phyloP scores from a whole-genome alignment of 2,888 invertebrate species.

The Tortricodes alternella region DNA sequence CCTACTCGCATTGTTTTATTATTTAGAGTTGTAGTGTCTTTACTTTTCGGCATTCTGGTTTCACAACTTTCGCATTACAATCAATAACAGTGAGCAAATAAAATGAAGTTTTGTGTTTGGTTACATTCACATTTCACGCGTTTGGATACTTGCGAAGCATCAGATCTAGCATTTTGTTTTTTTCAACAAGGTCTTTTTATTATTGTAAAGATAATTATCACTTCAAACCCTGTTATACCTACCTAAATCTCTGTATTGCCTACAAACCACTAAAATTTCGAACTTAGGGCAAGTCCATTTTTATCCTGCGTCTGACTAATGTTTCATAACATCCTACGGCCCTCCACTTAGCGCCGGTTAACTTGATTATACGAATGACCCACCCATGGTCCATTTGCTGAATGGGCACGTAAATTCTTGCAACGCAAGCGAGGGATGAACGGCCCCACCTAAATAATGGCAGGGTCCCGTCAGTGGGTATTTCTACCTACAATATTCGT shows the following conservation, averaged over 20 bases:
- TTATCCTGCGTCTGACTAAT: constrained; percentile 7
- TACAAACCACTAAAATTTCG: no score
- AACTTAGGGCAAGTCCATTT: background rate
- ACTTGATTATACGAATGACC: constrained; percentile 28
- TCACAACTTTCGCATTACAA: no score
- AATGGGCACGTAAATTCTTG: constrained; percentile 27
- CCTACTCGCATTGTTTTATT: no score
- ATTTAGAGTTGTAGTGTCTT: no score
- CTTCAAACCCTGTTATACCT: background rate
- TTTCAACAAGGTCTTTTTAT: no score
- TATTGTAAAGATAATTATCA: no score
- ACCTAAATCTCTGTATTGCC: background rate
- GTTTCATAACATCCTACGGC: constrained; percentile 20
- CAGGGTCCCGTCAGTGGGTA: constrained; percentile 20
- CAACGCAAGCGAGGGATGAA: constrained; percentile 13
- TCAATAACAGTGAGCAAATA: no score
- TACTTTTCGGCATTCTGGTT: no score
- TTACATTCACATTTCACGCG: no score
- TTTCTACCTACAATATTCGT: constrained; percentile 14
- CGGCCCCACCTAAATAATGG: constrained; percentile 3
- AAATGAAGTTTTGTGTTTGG: no score
- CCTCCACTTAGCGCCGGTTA: constrained; percentile 27
- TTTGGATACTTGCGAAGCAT: no score
- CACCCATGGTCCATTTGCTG: constrained; percentile 17
- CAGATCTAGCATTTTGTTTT: no score